Percentiles rank a stretch among this genome's conserved stretches.
These are phyloP conservation scores for Syrista parreyssii DNA, from an alignment of 2,888 invertebrate genomes.

Conservation along the genomic window DNA sequence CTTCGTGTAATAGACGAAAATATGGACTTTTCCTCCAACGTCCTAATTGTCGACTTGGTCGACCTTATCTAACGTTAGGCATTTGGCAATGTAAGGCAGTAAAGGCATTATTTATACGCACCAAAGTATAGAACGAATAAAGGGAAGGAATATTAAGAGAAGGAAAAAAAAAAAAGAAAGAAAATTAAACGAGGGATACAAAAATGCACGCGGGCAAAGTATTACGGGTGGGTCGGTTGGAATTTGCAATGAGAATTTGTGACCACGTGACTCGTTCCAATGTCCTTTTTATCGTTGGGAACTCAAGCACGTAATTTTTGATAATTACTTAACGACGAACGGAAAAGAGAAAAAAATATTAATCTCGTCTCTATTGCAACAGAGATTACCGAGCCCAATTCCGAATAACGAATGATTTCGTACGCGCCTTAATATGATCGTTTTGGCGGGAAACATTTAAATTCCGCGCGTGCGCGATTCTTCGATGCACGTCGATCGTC, in stretches of 20 bases:
- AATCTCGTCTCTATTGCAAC: neutral
- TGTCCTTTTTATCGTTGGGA: neutral
- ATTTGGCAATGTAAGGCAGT: conserved; percentile 60
- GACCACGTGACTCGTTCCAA: neutral
- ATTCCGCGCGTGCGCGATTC: neutral
- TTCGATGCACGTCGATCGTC: neutral
- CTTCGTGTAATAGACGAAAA: neutral
- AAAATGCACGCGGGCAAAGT: neutral
- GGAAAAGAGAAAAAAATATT: neutral
- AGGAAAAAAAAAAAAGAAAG: neutral
- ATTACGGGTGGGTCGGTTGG: neutral
- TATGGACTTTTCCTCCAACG: neutral
- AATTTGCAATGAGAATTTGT: neutral
- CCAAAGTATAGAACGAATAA: neutral
- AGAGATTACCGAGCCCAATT: neutral
- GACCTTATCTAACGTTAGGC: conserved; percentile 28
- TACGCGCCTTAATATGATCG: neutral
- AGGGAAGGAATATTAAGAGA: neutral
- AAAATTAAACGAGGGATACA: neutral
- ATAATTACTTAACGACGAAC: conserved; percentile 4
- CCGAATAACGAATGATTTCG: neutral
- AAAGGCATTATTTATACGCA: conserved; percentile 17
- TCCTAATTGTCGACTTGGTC: neutral
- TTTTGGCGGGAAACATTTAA: neutral
- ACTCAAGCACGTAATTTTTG: neutral